A percentile compares a stretch with the other conserved stretches of the same genome.
Evolutionary conservation across 2,113 vertebrate species (phyloP).

Genomic region (Laterallus jamaicensis): DNA sequence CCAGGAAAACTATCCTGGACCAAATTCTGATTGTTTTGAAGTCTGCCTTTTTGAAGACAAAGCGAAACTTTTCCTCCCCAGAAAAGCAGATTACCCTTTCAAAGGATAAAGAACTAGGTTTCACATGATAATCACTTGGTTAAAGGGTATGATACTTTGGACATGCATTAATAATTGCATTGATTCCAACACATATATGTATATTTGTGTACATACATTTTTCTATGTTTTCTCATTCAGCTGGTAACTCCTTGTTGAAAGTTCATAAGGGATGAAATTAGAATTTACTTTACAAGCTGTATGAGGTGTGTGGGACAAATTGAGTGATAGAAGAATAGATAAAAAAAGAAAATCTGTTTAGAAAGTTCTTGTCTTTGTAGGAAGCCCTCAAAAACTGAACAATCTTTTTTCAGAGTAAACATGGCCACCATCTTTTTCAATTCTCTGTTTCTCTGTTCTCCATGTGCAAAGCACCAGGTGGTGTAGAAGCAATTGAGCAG

Average conservation of each 20-base stretch:
- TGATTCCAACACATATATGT: accelerated
- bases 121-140: neutral
- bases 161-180: neutral
- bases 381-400: neutral
- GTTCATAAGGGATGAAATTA: neutral
- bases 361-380: neutral
- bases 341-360: neutral
- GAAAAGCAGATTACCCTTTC: neutral
- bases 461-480: too few species aligned
- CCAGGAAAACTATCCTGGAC: neutral
- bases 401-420: neutral
- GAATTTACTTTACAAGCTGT: neutral
- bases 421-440: accelerated
- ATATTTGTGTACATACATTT: neutral
- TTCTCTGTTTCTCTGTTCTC: neutral
- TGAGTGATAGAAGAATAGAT: neutral
- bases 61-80: neutral
- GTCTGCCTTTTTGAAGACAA: neutral
- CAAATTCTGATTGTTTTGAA: neutral
- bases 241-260: neutral
- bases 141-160: neutral
- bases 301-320: neutral
- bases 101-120: neutral
- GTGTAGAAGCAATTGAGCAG: neutral
- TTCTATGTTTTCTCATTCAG: neutral